A percentile compares a stretch with the other conserved stretches of the same genome.
Evolutionary conservation across 1,140 invertebrate genomes (phyloP).

Genomic region (Trachymyrmex cornetzi): DNA sequence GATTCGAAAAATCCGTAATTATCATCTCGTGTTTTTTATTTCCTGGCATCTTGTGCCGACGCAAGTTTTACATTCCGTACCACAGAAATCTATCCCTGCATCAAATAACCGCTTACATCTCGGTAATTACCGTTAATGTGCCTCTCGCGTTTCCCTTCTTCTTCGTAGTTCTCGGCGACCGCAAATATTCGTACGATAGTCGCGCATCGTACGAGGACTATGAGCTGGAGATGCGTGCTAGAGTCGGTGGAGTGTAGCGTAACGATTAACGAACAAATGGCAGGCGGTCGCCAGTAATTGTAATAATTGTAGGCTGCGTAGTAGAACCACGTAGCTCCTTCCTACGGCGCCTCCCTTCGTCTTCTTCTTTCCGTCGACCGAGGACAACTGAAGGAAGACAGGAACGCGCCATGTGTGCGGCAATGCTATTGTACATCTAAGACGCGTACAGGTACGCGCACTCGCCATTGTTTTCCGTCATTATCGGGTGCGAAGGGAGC

Average conservation of each 20-base stretch:
- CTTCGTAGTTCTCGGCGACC: conserved; percentile 60
- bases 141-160: conserved; percentile 43
- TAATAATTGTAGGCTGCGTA: conserved; percentile 83
- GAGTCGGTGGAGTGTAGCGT: conserved; percentile 75
- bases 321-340: conserved; percentile 65
- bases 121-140: conserved; percentile 50
- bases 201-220: conserved; percentile 68
- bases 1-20: neutral
- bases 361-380: conserved; percentile 17
- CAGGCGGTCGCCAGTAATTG: conserved; percentile 84
- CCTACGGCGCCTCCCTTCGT: conserved; percentile 64
- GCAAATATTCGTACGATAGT: conserved; percentile 80
- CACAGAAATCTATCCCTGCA: neutral
- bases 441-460: conserved; percentile 56
- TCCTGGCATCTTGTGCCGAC: neutral
- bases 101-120: conserved; percentile 25
- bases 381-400: conserved; percentile 57
- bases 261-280: conserved; percentile 86
- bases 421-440: conserved; percentile 75
- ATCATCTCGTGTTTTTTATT: neutral
- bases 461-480: conserved; percentile 81
- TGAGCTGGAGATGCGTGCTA: conserved; percentile 62
- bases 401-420: conserved; percentile 81
- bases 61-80: conserved; percentile 24
- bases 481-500: conserved; percentile 71